Evolutionary conservation across 2,797 vertebrate genomes (phyloP).

Genomic region (Natrix natrix): DNA sequence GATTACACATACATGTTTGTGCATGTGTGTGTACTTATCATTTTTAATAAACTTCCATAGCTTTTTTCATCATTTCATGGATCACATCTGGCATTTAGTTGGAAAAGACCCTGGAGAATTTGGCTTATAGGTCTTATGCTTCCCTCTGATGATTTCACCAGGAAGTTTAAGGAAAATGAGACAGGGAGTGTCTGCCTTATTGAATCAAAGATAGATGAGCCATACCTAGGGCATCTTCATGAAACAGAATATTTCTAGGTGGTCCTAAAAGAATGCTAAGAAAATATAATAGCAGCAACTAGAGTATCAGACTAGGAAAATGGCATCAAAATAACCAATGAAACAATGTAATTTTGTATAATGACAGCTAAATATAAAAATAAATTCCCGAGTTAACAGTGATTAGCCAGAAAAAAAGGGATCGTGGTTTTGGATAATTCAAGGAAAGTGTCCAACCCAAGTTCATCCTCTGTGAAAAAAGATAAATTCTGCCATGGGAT

Average conservation of each 20-base stretch:
- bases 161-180: neutral
- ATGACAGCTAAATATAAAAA: neutral
- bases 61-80: neutral
- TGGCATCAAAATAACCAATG: neutral
- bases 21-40: slow-evolving; percentile 19
- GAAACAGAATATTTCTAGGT: neutral
- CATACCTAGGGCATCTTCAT: neutral
- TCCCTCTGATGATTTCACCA: neutral
- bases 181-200: neutral
- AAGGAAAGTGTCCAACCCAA: neutral
- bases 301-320: neutral
- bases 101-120: neutral
- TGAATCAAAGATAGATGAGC: neutral
- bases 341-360: neutral
- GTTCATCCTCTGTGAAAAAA: neutral
- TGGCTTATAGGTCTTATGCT: too few relatives aligned
- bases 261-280: neutral
- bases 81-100: neutral
- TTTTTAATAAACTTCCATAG: neutral
- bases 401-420: neutral
- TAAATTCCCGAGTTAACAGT: neutral
- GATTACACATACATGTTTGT: neutral
- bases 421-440: neutral
- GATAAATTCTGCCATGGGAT: neutral
- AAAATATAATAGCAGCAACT: neutral